Percentiles rank a stretch among this genome's conserved stretches.
These are phyloP conservation scores for Isichthys henryi DNA, from an alignment of 2,113 vertebrate species.

Conservation along the genomic window DNA sequence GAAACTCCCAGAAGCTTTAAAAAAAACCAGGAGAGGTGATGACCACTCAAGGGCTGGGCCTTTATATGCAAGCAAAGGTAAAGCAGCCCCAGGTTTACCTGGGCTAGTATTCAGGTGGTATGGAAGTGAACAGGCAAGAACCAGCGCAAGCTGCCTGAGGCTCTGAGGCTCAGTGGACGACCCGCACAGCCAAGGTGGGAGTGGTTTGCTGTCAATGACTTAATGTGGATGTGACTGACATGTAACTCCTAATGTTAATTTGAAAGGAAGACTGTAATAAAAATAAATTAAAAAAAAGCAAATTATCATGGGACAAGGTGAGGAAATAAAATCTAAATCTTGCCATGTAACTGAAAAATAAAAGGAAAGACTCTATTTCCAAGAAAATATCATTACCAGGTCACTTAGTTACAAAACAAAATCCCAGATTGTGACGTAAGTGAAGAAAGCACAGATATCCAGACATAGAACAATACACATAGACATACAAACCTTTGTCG, in stretches of 20 bases:
- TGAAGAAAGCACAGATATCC: background rate
- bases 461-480: background rate
- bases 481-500: background rate
- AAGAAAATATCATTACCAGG: background rate
- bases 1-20: constrained; percentile 14
- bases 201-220: background rate
- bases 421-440: background rate
- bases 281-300: constrained; percentile 37
- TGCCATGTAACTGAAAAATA: background rate
- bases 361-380: background rate
- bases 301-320: constrained; percentile 15
- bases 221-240: background rate
- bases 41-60: constrained; percentile 33
- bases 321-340: constrained; percentile 9
- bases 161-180: background rate
- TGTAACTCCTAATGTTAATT: background rate
- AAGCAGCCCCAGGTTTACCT: background rate
- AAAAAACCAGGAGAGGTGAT: constrained; percentile 44
- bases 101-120: background rate
- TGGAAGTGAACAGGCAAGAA: background rate
- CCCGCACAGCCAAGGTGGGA: background rate
- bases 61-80: background rate
- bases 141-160: background rate
- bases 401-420: background rate
- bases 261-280: constrained; percentile 46